Evolutionary conservation across 2,797 vertebrate genomes (phyloP).

Genomic region (Melanotaenia trifasciata): DNA sequence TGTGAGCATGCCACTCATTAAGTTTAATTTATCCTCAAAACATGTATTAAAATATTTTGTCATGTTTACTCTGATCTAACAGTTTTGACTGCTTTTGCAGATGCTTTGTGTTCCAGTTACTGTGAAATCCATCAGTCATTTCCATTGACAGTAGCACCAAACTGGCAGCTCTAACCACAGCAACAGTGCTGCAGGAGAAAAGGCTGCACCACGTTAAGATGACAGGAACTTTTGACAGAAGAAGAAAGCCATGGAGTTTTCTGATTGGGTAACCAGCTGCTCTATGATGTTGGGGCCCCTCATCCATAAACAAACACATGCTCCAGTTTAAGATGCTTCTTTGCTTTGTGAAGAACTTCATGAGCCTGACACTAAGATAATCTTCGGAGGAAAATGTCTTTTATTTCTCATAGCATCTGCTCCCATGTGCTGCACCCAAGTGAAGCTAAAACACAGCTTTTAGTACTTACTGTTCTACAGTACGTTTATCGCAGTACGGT

Average conservation of each 20-base stretch:
- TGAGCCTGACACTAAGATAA: constrained; percentile 45
- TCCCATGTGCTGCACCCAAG: constrained; percentile 40
- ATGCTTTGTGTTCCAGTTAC: constrained; percentile 28
- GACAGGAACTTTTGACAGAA: constrained; percentile 44
- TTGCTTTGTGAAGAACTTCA: constrained; percentile 47
- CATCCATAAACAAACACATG: constrained; percentile 76
- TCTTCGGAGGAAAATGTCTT: constrained; percentile 58
- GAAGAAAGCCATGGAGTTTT: constrained; percentile 18
- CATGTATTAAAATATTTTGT: constrained; percentile 52
- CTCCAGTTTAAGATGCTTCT: constrained; percentile 64
- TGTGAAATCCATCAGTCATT: constrained; percentile 33
- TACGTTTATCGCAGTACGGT: constrained; percentile 18
- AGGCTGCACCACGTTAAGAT: constrained; percentile 28
- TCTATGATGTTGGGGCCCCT: constrained; percentile 52
- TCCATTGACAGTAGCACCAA: constrained; percentile 23
- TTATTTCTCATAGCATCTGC: constrained; percentile 40
- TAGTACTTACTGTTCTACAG: constrained; percentile 25
- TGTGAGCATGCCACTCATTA: constrained; percentile 38
- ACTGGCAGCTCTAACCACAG: constrained; percentile 35
- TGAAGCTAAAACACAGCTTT: constrained; percentile 41
- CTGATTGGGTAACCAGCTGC: constrained; percentile 51
- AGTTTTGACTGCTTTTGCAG: constrained; percentile 14
- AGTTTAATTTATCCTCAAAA: constrained; percentile 59
- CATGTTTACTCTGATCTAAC: constrained; percentile 27
- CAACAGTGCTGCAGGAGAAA: constrained; percentile 32